These are phyloP conservation scores for Tragelaphus eurycerus DNA, from an alignment of 2,797 vertebrate species.

Conservation along the genomic window DNA sequence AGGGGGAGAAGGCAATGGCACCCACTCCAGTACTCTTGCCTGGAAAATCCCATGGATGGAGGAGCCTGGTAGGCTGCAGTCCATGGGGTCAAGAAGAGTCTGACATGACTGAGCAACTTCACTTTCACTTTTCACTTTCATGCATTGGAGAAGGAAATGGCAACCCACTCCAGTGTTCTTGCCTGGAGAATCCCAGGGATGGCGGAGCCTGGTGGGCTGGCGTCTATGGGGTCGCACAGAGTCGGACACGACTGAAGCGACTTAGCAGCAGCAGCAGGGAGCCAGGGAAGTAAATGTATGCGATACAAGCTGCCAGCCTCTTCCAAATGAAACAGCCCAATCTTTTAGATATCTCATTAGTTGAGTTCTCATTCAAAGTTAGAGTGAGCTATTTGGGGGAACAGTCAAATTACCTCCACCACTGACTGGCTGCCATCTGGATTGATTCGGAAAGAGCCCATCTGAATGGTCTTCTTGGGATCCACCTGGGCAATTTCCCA, in stretches of 20 bases:
- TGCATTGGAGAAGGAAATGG: too few species aligned
- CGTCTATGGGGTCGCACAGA: too few species aligned
- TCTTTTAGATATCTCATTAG: background rate
- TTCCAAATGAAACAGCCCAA: conserved; percentile 2
- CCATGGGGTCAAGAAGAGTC: too few species aligned
- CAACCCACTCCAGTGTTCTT: too few species aligned
- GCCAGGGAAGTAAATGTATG: background rate
- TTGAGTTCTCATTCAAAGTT: background rate
- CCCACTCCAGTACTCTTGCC: too few species aligned
- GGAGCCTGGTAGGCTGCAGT: too few species aligned
- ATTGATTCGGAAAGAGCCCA: conserved; percentile 96
- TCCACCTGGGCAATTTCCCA: conserved; percentile 95
- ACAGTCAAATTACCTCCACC: conserved; percentile 88
- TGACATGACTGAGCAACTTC: too few species aligned
- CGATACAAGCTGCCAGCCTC: background rate
- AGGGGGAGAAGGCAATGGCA: background rate
- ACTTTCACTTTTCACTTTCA: too few species aligned
- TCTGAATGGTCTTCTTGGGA: conserved; percentile 95
- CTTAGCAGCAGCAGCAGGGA: background rate
- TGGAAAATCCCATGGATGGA: too few species aligned
- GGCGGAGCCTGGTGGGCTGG: too few species aligned
- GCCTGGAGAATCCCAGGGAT: too few species aligned
- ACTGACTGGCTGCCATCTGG: conserved; percentile 96
- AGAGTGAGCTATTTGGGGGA: conserved; percentile 7
- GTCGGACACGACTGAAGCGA: too few species aligned